Conservation (phyloP, 2,888 invertebrate species). For the Alcis repandata region DNA sequence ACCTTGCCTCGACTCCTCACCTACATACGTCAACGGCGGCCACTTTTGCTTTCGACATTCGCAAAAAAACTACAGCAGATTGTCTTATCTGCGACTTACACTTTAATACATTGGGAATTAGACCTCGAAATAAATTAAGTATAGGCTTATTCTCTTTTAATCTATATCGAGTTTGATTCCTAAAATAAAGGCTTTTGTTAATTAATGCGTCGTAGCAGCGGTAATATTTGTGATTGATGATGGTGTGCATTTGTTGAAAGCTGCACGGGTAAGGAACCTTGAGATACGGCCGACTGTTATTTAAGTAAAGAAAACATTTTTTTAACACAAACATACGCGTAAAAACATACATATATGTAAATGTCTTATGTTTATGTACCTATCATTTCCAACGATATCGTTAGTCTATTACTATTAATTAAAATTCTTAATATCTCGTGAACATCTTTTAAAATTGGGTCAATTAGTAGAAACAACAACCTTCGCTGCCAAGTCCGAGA, state of each 20-base stretch:
- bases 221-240: not conserved
- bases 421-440: slow-evolving; percentile 16
- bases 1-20: slow-evolving; percentile 83
- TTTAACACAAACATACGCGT: no score
- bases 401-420: not conserved
- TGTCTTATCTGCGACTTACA: slow-evolving; percentile 17
- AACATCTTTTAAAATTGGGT: slow-evolving; percentile 74
- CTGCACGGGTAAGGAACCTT: not conserved
- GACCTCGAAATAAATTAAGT: not conserved
- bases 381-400: not conserved
- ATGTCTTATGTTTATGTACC: no score
- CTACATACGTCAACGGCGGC: slow-evolving; percentile 81
- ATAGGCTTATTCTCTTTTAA: not conserved
- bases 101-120: not conserved
- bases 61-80: slow-evolving; percentile 69
- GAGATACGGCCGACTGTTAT: no score
- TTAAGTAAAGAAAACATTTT: no score
- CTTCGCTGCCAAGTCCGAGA: slow-evolving; percentile 56
- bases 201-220: not conserved
- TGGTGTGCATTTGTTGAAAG: no score
- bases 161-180: not conserved
- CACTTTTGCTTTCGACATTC: slow-evolving; percentile 85
- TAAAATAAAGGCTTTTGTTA: no score
- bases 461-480: slow-evolving; percentile 64
- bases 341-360: no score